Conservation (phyloP, 2,888 invertebrate genomes). For the Andricus curvator region DNA sequence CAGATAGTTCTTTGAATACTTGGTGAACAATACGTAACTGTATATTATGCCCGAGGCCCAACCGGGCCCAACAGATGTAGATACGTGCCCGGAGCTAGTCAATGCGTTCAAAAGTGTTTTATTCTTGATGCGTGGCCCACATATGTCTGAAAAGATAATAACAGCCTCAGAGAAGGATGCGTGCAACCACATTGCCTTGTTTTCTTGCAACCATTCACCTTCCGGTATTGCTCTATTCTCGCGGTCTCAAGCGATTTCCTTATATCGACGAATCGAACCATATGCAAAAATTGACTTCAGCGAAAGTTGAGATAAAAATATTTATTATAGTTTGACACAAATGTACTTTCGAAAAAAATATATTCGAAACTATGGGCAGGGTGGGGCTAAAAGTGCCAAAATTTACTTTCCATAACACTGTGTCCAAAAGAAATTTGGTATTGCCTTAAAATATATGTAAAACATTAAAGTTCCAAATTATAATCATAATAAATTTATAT, state of each 20-base stretch:
- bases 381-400: no score
- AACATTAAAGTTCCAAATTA: no score
- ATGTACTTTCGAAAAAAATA: no score
- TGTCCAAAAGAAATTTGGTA: no score
- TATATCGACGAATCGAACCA: neutral
- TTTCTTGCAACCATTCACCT: constrained; percentile 50
- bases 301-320: neutral
- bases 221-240: constrained; percentile 50
- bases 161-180: constrained; percentile 63
- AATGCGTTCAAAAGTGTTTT: constrained; percentile 65
- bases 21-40: constrained; percentile 52
- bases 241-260: neutral
- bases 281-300: constrained; percentile 1
- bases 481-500: no score
- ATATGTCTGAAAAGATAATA: constrained; percentile 74
- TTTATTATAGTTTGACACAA: no score
- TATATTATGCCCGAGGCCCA: constrained; percentile 50
- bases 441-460: no score
- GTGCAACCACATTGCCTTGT: constrained; percentile 56
- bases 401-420: no score
- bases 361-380: no score
- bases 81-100: constrained; percentile 62
- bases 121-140: constrained; percentile 65
- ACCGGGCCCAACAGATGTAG: constrained; percentile 69
- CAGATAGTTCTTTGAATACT: constrained; percentile 52